Evolutionary conservation across 1,140 invertebrate species (phyloP), one percentile per base, ranked within the genome.

Genomic region (Doryteuthis pealeii): DNA sequence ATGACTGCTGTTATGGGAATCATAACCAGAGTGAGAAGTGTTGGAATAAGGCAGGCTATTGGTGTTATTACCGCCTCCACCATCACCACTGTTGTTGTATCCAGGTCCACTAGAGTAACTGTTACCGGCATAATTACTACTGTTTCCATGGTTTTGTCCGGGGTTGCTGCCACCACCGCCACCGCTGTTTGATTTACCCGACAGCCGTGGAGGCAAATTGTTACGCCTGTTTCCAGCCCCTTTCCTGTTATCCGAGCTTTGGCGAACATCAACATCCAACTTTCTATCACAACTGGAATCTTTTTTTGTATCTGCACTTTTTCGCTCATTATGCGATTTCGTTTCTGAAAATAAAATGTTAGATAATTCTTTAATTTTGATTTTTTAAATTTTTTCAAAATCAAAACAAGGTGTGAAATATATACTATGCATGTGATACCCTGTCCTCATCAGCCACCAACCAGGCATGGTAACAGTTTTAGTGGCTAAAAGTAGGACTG

Each of bases 141-240:
- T 68, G 30, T 68, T 18, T 0, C n/a, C 66, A 28, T 68, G 66
- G 32, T 22, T 68, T 30, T 18, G 15, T 14, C 31, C 18, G 22
- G 22, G 10, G 54, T 22, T 62, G 26, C 54, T 62, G 12, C 22
- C 12, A 15, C 12, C 45, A 15, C 12, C 12, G 26, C 18, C 18
- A 22, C 22, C 43, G 22, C 66, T 70, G 31, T 68, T 43, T 33
- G 70, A 35, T 69, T 72, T 77, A 62, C 67, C 71, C 0, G 73
- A 73, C 65, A 77, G 33, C 43, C 76, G 69, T 30, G 76, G 76
- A 18, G 76, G 76, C 10, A 77, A 70, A 65, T 77, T 77, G 28
- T 71, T 73, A 30, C 70, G 66, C 12, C 76, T 69, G 30, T 67
- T 74, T n/a, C 31, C 33, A 68, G 33, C 30, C 18, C 30, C 67